Base-by-base conservation (phyloP, 2,113 vertebrate genomes). In the Pollimyrus isidori region DNA sequence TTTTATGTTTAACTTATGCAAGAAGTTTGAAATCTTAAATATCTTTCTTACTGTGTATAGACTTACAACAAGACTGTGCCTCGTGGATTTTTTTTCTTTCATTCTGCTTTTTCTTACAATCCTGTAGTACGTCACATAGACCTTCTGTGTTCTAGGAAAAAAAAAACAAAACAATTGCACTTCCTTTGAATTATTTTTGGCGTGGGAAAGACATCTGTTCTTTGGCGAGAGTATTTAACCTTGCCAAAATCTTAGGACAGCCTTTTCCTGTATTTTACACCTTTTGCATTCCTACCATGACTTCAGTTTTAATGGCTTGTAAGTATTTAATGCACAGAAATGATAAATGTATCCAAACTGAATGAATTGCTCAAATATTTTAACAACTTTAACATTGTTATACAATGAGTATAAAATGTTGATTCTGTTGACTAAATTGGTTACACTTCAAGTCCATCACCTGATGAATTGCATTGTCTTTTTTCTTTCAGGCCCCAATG, bases 251-350 rank as follows among this genome's bases (percentile, higher is more conserved):
- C 93, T 94, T 96, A 97, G 96, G 97, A 97, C 97, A 96, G 95
- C 97, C 96, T 97, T 97, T 99, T 99, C 98, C 98, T 99, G 98
- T 97, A 98, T 98, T 99, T 99, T 98, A 99, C 98, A 99, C 98
- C 98, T 99, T 98, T 96, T 93, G 93, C 95, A 97, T 98, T 97
- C 97, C 97, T 97, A 97, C 97, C 97, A 97, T 97, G 98, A 96
- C 96, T 97, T 97, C 95, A 96, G 96, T 95, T 97, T 97, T 97
- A 96, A 97, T 97, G 95, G 96, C 96, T 97, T 98, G 30, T 11
- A 95, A 97, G 98, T 97, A 97, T 98, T 99, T 98, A 97, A 96
- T 99, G 97, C 97, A 96, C 96, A 96, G 95, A 97, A 96, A 97
- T 97, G 97, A 98, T 97, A 97, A 97, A 97, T 97, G 94, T 96